phyloP scores from a whole-genome alignment of 2,797 vertebrate species.

The Pseudotriccus pelzelni region DNA sequence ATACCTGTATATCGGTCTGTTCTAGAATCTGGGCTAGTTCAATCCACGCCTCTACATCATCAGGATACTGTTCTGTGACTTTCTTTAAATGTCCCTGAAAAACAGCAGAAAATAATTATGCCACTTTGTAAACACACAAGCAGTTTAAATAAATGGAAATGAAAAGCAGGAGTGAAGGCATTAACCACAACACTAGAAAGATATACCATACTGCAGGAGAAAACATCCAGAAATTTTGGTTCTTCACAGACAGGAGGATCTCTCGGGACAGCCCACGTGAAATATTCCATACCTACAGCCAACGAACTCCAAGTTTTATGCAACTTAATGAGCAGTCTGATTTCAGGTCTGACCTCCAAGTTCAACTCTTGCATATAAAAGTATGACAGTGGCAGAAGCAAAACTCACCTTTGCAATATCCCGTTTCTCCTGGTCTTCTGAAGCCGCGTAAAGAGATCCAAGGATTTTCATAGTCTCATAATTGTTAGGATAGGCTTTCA shows the following conservation, averaged over 20 bases:
- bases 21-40: slow-evolving; percentile 97
- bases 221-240: neutral
- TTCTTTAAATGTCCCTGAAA: slow-evolving; percentile 95
- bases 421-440: slow-evolving; percentile 97
- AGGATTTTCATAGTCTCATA: slow-evolving; percentile 99
- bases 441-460: slow-evolving; percentile 97
- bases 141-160: neutral
- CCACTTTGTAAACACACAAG: neutral
- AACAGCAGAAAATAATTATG: neutral
- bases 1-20: slow-evolving; percentile 97
- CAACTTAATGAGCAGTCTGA: neutral
- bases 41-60: slow-evolving; percentile 99
- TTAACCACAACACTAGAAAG: neutral
- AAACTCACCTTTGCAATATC: slow-evolving; percentile 92
- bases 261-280: neutral
- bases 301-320: neutral
- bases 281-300: neutral
- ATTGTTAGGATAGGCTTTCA: slow-evolving; percentile 98
- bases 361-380: neutral
- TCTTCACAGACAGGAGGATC: neutral
- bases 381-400: neutral
- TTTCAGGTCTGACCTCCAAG: neutral
- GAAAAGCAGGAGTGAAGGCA: neutral
- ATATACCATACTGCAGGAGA: neutral
- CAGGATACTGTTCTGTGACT: slow-evolving; percentile 97